Evolutionary conservation across 2,888 invertebrate genomes (phyloP), one percentile per base, ranked within the genome.

Genomic region (Drosophila helvetica): DNA sequence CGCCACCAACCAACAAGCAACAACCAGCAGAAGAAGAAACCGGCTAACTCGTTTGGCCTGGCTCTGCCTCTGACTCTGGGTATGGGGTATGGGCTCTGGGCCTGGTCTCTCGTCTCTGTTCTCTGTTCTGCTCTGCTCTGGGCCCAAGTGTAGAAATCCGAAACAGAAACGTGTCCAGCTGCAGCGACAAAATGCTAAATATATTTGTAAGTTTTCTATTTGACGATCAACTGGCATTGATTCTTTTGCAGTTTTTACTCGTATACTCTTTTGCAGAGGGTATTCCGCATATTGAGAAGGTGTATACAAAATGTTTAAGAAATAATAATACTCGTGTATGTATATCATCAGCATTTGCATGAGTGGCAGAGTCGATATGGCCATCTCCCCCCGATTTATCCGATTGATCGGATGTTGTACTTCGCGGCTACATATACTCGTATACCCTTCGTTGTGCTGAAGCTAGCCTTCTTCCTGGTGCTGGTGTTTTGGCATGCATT

Each of bases 141-240:
- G 2, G 38, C 15, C 42, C 30, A 3, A 50, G 54, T 43, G 33
- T 30, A 5, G 46, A 33, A 57, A 33, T n/a, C n/a, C 48, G 25
- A 63, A 59, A 48, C 56, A 55, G 69, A 72, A 71, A 72, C 71
- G 73, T 73, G 65, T 72, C 73, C 73, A 66, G 67, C 67, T 63
- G 70, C 72, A 75, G 78, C 83, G 84, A 84, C 88, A 84, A 84
- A 85, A 78, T 85, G 87, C 80, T 78, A 84, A 87, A 84, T 84
- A 87, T 84, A 87, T 84, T 84, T 84, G 83, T 85, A 76, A 78
- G 83, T 75, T 88, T 82, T 77, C 76, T 79, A 83, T 85, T 88
- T 85, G 88, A 83, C 87, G 82, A 83, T 83, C 87, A 81, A 63
- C 77, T 84, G 85, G 87, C 82, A 81, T 84, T 82, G 81, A 82